phyloP scores from a whole-genome alignment of 2,888 invertebrate genomes.

The Caenorhabditis auriculariae region DNA sequence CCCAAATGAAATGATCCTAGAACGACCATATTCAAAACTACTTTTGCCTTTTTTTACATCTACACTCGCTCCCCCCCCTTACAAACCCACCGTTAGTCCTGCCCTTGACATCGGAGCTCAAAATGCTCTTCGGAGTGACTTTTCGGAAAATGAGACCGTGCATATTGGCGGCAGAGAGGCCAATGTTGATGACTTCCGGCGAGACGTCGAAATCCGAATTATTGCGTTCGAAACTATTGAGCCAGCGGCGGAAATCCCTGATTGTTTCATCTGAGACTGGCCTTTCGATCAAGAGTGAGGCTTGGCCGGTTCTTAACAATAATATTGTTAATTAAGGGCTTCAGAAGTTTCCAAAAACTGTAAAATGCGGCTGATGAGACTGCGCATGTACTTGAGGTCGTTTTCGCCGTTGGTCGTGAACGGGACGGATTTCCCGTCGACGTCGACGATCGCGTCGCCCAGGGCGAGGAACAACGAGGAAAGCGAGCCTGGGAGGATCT shows the following conservation, averaged over 20 bases:
- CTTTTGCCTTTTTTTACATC: too few species aligned
- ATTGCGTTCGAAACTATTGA: conserved; percentile 5
- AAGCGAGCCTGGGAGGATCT: conserved; percentile 11
- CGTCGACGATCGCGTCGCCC: conserved; percentile 16
- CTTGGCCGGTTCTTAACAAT: neutral
- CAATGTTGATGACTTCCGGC: conserved; percentile 14
- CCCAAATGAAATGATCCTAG: too few species aligned
- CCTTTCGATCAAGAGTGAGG: conserved; percentile 11
- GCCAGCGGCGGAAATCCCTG: conserved; percentile 3
- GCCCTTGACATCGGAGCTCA: conserved; percentile 11
- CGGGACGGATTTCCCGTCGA: conserved; percentile 12
- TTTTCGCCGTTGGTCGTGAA: too few species aligned
- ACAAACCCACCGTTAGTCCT: too few species aligned
- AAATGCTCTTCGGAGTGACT: conserved; percentile 16
- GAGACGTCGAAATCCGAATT: conserved; percentile 13
- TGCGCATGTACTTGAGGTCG: too few species aligned
- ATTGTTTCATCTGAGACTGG: neutral
- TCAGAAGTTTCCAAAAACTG: too few species aligned
- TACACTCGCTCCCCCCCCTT: too few species aligned
- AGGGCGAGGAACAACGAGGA: conserved; percentile 3
- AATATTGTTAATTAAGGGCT: neutral
- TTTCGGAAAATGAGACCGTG: conserved; percentile 17
- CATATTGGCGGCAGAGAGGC: conserved; percentile 15
- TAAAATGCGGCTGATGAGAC: too few species aligned
- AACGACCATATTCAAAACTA: too few species aligned